Percentiles rank a stretch among this genome's conserved stretches.
These are phyloP conservation scores for Eilema caniola DNA, from an alignment of 2,888 invertebrate genomes.

Conservation along the genomic window DNA sequence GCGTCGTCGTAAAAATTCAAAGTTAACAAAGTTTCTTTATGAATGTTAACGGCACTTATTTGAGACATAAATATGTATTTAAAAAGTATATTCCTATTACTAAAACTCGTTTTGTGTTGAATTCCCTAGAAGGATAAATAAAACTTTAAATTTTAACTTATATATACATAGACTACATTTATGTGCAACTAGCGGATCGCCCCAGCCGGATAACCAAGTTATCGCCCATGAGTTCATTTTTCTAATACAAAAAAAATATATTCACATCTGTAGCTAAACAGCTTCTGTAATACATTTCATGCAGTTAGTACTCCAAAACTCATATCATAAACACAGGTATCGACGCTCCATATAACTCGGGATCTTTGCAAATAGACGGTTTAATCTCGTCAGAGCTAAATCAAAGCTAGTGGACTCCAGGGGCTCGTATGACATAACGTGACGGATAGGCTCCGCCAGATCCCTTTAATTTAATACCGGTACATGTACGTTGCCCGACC, in stretches of 20 bases:
- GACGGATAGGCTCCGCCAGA: conserved; percentile 61
- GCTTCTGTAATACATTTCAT: not conserved
- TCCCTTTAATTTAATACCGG: conserved; percentile 62
- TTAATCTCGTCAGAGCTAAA: conserved; percentile 59
- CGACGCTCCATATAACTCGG: conserved; percentile 33
- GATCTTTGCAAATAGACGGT: conserved; percentile 47
- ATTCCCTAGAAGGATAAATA: conserved; percentile 16
- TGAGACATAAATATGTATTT: conserved; percentile 52
- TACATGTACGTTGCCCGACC: conserved; percentile 39
- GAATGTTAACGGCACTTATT: conserved; percentile 56
- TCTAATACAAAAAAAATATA: no score
- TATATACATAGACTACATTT: not conserved
- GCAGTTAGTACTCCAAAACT: conserved; percentile 32
- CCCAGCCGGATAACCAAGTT: no score
- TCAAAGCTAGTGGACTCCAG: conserved; percentile 63
- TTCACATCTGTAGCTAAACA: not conserved
- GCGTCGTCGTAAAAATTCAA: conserved; percentile 54
- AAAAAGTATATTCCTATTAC: conserved; percentile 50
- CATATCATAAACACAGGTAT: conserved; percentile 26
- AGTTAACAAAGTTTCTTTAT: conserved; percentile 53
- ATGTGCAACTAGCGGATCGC: not conserved
- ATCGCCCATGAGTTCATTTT: no score
- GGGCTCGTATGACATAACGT: conserved; percentile 63
- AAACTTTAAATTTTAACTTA: not conserved
- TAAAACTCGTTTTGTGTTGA: conserved; percentile 33